Percentiles rank a stretch among this genome's conserved stretches.
phyloP scores from a whole-genome alignment of 2,888 invertebrate species.

The Sarcophaga subvicina region DNA sequence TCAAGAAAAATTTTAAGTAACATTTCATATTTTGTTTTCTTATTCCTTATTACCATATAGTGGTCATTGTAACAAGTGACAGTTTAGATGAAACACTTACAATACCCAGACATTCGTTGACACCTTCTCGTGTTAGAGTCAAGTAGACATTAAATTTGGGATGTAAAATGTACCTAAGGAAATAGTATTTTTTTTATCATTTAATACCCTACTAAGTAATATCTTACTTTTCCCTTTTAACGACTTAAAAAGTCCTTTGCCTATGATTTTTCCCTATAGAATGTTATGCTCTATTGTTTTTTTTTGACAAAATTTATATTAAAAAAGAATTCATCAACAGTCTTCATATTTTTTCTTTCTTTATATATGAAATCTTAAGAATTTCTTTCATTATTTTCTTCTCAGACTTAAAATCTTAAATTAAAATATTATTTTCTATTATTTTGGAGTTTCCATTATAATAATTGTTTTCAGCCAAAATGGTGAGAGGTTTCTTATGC shows the following conservation, averaged over 20 bases:
- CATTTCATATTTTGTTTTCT: background rate
- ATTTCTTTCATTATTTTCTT: slow-evolving; percentile 45
- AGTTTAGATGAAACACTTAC: slow-evolving; percentile 32
- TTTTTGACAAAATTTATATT: background rate
- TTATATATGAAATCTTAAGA: slow-evolving; percentile 44
- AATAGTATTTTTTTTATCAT: background rate
- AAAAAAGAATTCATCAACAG: slow-evolving; percentile 10
- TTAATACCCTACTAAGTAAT: background rate
- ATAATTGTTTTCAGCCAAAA: slow-evolving; percentile 48
- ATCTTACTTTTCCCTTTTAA: background rate
- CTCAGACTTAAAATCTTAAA: slow-evolving; percentile 4
- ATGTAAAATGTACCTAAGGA: background rate
- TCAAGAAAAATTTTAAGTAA: background rate
- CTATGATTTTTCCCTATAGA: too few species aligned
- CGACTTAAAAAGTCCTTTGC: too few species aligned
- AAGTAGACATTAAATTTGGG: slow-evolving; percentile 37
- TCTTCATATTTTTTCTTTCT: slow-evolving; percentile 8
- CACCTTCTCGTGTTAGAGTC: slow-evolving; percentile 47
- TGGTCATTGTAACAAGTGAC: slow-evolving; percentile 49
- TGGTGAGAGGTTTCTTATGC: slow-evolving; percentile 21
- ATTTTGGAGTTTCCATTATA: slow-evolving; percentile 53
- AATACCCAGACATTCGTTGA: slow-evolving; percentile 20
- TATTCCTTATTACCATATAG: background rate
- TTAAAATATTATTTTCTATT: background rate
- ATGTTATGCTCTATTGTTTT: background rate